Conservation (phyloP, 2,888 invertebrate genomes). For the Diogma glabrata region DNA sequence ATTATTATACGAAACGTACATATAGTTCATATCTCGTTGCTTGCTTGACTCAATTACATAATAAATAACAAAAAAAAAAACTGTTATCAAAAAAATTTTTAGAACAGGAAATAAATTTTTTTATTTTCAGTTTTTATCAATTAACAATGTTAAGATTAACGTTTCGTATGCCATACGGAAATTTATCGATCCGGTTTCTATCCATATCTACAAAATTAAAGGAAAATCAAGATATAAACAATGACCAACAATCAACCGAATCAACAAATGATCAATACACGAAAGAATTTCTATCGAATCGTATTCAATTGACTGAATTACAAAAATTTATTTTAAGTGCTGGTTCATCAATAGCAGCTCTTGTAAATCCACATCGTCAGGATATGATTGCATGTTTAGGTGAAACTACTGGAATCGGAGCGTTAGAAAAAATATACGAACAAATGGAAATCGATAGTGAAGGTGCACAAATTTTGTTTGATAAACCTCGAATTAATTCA, state of each 20-base stretch:
- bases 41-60: too few relatives aligned
- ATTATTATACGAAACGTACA: too few relatives aligned
- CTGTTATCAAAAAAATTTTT: too few relatives aligned
- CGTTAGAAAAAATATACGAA: constrained; percentile 57
- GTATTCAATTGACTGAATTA: constrained; percentile 51
- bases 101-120: too few relatives aligned
- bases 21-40: too few relatives aligned
- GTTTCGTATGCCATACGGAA: too few relatives aligned
- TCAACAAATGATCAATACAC: constrained; percentile 37
- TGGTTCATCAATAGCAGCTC: constrained; percentile 78
- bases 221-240: background rate
- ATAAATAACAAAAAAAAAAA: too few relatives aligned
- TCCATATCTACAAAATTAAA: background rate
- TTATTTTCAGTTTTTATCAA: too few relatives aligned
- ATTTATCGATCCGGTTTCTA: too few relatives aligned
- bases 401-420: constrained; percentile 71
- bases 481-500: constrained; percentile 80
- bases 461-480: constrained; percentile 61
- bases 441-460: constrained; percentile 68
- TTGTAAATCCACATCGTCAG: constrained; percentile 66
- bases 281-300: constrained; percentile 49
- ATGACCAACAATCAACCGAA: background rate
- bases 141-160: too few relatives aligned
- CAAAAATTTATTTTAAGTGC: constrained; percentile 67
- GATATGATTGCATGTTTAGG: constrained; percentile 95